These are phyloP conservation scores for Coracopsis vasa DNA, from an alignment of 2,113 vertebrate species.

Conservation along the genomic window DNA sequence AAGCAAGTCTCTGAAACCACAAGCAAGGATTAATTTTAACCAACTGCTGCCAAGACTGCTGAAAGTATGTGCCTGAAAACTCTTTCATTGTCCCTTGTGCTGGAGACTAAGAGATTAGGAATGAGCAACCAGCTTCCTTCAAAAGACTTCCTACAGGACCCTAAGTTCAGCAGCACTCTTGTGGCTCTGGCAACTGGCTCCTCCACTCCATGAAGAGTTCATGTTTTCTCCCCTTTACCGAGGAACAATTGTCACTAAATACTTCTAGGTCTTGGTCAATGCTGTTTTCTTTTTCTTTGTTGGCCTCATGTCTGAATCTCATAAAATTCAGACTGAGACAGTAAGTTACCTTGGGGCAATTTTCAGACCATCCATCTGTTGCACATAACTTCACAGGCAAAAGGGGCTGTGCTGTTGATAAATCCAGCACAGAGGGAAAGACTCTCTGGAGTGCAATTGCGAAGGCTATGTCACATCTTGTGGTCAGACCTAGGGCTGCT, in stretches of 20 bases:
- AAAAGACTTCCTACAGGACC: background rate
- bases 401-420: background rate
- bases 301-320: background rate
- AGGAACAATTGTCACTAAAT: background rate
- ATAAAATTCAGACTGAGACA: background rate
- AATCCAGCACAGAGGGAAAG: background rate
- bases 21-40: background rate
- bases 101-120: background rate
- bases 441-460: fast-evolving
- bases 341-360: background rate
- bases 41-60: background rate
- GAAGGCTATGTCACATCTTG: background rate
- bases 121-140: background rate
- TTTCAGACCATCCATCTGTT: background rate
- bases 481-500: background rate
- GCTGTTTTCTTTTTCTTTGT: background rate
- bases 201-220: background rate
- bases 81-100: background rate
- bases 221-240: background rate
- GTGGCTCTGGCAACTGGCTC: background rate
- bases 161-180: background rate
- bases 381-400: background rate
- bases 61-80: background rate
- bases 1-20: background rate
- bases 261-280: background rate